Evolutionary conservation across 2,113 vertebrate genomes (phyloP).

Genomic region (Colossoma macropomum): DNA sequence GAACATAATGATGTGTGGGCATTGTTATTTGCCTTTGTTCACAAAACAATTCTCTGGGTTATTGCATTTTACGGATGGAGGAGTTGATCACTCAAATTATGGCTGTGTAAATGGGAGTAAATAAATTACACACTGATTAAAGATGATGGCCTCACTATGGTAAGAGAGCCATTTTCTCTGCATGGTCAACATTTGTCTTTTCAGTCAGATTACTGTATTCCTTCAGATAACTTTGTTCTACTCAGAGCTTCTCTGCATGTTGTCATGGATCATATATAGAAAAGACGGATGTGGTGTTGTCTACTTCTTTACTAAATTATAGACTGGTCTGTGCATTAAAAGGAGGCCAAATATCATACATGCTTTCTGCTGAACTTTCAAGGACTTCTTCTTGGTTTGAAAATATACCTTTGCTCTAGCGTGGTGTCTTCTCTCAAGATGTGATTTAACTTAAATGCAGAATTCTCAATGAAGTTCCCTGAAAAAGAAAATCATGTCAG

Average conservation of each 20-base stretch:
- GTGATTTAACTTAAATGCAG: no score
- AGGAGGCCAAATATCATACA: constrained; percentile 30
- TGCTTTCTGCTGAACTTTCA: not conserved
- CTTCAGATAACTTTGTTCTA: constrained; percentile 58
- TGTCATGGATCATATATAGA: no score
- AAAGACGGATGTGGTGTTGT: not conserved
- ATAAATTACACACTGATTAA: constrained; percentile 78
- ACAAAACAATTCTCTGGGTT: constrained; percentile 76
- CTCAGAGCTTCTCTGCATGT: not conserved
- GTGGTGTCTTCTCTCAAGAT: no score
- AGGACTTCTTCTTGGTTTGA: constrained; percentile 13
- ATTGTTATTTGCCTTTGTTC: constrained; percentile 76
- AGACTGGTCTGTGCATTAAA: constrained; percentile 35
- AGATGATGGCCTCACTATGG: constrained; percentile 73
- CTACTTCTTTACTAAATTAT: constrained; percentile 35
- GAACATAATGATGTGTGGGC: constrained; percentile 72
- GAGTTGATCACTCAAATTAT: constrained; percentile 77
- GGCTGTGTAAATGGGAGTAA: constrained; percentile 74
- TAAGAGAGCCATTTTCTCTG: constrained; percentile 66
- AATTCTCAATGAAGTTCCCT: no score
- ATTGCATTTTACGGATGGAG: constrained; percentile 75
- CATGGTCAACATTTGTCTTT: constrained; percentile 65
- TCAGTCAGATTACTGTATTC: constrained; percentile 66
- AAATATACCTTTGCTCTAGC: constrained; percentile 1
- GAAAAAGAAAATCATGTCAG: no score